Evolutionary conservation across 2,888 invertebrate species (phyloP).

Genomic region (Plemyria rubiginata): DNA sequence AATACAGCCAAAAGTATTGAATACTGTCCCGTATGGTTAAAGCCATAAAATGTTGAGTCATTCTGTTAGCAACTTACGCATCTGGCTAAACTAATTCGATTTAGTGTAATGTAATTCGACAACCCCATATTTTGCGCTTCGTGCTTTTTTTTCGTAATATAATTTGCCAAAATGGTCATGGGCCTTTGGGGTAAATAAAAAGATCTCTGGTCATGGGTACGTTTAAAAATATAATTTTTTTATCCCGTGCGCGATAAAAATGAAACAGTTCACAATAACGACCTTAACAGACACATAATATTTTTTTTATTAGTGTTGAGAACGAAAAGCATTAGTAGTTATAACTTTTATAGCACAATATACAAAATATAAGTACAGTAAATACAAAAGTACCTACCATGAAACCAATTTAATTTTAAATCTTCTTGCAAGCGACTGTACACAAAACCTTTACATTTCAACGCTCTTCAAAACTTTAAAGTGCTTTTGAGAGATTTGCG

Average conservation of each 20-base stretch:
- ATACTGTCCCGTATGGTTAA: slow-evolving; percentile 38
- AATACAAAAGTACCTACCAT: neutral
- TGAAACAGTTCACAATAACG: no score
- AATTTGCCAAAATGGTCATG: neutral
- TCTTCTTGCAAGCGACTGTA: no score
- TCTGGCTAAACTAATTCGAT: slow-evolving; percentile 59
- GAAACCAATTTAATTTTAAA: neutral
- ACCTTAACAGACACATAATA: no score
- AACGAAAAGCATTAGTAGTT: no score
- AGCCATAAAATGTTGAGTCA: slow-evolving; percentile 56
- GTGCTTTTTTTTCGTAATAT: neutral
- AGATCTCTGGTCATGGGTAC: no score
- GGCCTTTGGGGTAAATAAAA: no score
- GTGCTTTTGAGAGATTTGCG: slow-evolving; percentile 17
- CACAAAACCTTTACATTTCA: neutral
- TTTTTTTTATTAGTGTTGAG: no score
- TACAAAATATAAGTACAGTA: no score
- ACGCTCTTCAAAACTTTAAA: slow-evolving; percentile 32
- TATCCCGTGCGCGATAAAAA: no score
- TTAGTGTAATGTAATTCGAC: slow-evolving; percentile 48
- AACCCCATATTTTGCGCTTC: slow-evolving; percentile 44
- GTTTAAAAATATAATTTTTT: no score
- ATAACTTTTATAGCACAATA: no score
- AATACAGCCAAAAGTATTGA: slow-evolving; percentile 16
- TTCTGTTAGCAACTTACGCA: slow-evolving; percentile 58